Evolutionary conservation across 2,888 invertebrate genomes (phyloP).

Genomic region (Listrodromus nycthemerus): DNA sequence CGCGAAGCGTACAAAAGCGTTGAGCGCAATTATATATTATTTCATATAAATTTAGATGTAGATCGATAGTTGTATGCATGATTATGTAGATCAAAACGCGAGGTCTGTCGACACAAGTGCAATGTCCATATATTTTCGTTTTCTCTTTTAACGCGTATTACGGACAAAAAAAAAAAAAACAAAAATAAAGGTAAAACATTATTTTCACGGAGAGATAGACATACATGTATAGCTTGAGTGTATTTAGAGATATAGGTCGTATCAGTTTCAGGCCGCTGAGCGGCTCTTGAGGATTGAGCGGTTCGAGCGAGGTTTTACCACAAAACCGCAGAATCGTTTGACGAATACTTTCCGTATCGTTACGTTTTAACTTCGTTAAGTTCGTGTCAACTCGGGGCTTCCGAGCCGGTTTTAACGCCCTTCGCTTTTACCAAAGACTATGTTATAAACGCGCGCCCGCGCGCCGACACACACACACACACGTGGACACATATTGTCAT

Average conservation of each 20-base stretch:
- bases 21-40: conserved; percentile 55
- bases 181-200: conserved; percentile 25
- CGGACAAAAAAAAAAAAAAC: conserved; percentile 27
- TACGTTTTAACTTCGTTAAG: conserved; percentile 18
- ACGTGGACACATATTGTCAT: conserved; percentile 40
- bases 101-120: conserved; percentile 65
- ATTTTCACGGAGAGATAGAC: conserved; percentile 53
- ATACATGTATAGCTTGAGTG: conserved; percentile 10
- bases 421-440: conserved; percentile 64
- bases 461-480: not conserved
- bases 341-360: conserved; percentile 42
- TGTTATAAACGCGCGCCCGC: conserved; percentile 27
- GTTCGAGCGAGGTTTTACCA: conserved; percentile 1
- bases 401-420: conserved; percentile 14
- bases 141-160: conserved; percentile 22
- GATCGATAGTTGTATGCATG: conserved; percentile 52
- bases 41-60: conserved; percentile 49
- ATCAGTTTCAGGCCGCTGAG: conserved; percentile 46
- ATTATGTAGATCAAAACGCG: conserved; percentile 55
- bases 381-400: conserved; percentile 8
- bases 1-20: conserved; percentile 44
- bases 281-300: conserved; percentile 23
- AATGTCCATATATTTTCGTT: conserved; percentile 58
- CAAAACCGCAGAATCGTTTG: conserved; percentile 16
- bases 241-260: conserved; percentile 18